Base-by-base conservation (phyloP, 2,888 invertebrate species). In the Anarsia innoxiella region DNA sequence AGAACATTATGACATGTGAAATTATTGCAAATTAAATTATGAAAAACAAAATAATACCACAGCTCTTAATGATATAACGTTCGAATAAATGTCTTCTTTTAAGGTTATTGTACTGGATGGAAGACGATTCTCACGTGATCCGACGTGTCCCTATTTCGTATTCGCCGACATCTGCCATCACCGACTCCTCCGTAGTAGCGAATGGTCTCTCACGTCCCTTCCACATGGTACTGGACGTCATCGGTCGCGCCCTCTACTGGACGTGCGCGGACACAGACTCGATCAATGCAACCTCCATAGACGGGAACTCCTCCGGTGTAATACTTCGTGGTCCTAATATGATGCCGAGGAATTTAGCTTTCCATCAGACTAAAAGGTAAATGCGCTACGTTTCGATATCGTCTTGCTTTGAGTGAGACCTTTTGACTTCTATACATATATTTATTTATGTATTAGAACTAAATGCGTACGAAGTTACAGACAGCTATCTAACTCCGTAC, bases 211-310 rank as follows among this genome's bases (percentile, higher is more conserved):
- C 83, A 0, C 88, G 91, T 40, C 94, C 95, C 0, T 92, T 89
- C 59, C 95, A 96, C 68, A 88, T 97, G 53, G 96, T 93, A 0
- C 82, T 97, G 4, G 97, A 97, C 70, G 90, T 93, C 0, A 86
- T 94, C 19, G 93, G 95, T 0, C 87, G 95, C 10, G 78, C 94
- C 1, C 67, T 98, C 1, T 97, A 95, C 76, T 97, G 96, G 96
- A 93, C 95, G 0, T 95, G 95, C 55, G 86, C 91, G 0, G 88
- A 88, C 44, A 89, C 92, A 5, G 93, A 97, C 65, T 91, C 93
- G 0, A 96, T 97, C 31, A 97, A 97, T 67, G 93, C 95, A 0
- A 96, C 96, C 0, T 88, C 92, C 43, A 86, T 93, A 14, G 90
- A 91, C 41, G 88, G 70, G 58, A 88, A 88, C 57, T 87, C 87